A percentile compares a stretch with the other conserved stretches of the same genome.
These are phyloP conservation scores for Halichoerus grypus DNA, from an alignment of 2,113 vertebrate species.

Conservation along the genomic window DNA sequence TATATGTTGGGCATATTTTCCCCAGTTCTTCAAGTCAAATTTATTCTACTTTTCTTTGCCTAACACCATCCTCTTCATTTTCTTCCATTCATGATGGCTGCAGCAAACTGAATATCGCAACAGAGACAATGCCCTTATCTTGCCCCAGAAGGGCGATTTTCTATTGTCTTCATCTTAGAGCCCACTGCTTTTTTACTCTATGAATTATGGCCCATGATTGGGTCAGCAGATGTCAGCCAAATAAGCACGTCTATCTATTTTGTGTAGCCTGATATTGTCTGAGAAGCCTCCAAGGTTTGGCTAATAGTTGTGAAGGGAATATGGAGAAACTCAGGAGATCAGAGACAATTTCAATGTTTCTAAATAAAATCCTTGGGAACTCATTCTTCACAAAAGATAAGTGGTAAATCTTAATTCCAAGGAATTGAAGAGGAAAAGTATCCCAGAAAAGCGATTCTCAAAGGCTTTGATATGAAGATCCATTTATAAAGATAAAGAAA, in stretches of 20 bases:
- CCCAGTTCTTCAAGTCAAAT: neutral
- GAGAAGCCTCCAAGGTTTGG: constrained; percentile 77
- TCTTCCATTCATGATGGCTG: neutral
- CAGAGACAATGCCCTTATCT: neutral
- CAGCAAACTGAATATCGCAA: neutral
- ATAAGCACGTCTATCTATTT: constrained; percentile 71
- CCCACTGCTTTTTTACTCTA: neutral
- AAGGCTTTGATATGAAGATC: constrained; percentile 72
- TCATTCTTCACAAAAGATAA: constrained; percentile 86
- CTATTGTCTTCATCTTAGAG: neutral
- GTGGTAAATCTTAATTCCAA: constrained; percentile 82
- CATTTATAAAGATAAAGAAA: constrained; percentile 70
- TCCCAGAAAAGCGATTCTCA: constrained; percentile 71
- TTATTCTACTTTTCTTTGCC: neutral
- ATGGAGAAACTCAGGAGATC: constrained; percentile 69
- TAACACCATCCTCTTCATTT: neutral
- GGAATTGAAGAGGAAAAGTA: constrained; percentile 58
- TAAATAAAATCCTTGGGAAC: constrained; percentile 83
- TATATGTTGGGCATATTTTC: neutral
- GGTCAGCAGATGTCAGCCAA: constrained; percentile 69
- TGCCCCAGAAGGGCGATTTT: neutral
- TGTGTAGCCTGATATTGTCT: constrained; percentile 76
- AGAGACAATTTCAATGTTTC: constrained; percentile 77
- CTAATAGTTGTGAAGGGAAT: constrained; percentile 81
- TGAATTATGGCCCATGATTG: constrained; percentile 55